Evolutionary conservation across 2,888 invertebrate species (phyloP).

Genomic region (Lottia gigantea): DNA sequence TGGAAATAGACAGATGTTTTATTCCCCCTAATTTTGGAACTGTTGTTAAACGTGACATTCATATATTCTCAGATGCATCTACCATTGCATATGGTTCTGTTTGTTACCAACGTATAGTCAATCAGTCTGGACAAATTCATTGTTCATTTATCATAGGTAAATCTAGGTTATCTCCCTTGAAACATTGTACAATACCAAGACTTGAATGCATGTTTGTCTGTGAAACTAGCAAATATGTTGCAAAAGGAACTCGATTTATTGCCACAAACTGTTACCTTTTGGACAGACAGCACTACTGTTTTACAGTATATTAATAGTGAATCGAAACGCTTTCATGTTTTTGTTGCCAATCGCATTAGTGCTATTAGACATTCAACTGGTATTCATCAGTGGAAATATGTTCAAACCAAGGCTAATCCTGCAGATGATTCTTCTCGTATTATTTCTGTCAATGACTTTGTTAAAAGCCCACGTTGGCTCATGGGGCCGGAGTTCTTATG

Average conservation of each 20-base stretch:
- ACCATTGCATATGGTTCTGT: conserved; percentile 16
- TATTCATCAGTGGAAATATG: conserved; percentile 8
- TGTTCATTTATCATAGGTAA: conserved; percentile 19
- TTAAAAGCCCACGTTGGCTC: conserved; percentile 12
- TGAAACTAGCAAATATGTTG: background rate
- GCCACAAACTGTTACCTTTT: conserved; percentile 7
- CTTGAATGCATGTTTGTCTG: conserved; percentile 17
- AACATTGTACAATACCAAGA: conserved; percentile 15
- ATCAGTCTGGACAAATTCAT: conserved; percentile 9
- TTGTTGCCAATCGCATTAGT: conserved; percentile 19
- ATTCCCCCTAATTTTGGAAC: background rate
- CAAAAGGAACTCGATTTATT: conserved; percentile 3
- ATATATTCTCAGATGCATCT: conserved; percentile 21
- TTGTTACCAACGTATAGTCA: conserved; percentile 3
- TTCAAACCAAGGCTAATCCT: background rate
- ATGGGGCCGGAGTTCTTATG: conserved; percentile 21
- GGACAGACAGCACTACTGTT: conserved; percentile 14
- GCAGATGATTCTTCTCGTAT: conserved; percentile 5
- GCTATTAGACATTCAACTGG: background rate
- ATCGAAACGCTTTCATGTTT: conserved; percentile 14
- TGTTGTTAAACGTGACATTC: background rate
- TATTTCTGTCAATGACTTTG: background rate
- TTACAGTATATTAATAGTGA: conserved; percentile 14
- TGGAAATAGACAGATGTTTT: conserved; percentile 11
- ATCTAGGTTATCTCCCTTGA: conserved; percentile 15